Conservation (phyloP, 2,113 vertebrate genomes). For the Phalacrocorax carbo region DNA sequence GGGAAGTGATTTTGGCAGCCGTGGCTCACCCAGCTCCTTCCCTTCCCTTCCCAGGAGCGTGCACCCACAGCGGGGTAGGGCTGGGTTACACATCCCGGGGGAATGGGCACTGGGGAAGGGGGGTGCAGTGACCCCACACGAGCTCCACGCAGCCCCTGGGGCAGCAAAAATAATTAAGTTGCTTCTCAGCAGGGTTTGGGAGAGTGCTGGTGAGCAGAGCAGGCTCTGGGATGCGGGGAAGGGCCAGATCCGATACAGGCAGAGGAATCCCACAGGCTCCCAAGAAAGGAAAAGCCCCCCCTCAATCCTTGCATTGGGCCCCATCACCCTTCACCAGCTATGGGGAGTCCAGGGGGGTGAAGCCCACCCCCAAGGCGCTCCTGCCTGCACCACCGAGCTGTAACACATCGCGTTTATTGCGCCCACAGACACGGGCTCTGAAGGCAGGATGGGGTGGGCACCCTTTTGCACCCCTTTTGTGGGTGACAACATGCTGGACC, state of each 20-base stretch:
- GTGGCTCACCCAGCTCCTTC: not conserved
- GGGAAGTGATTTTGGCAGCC: not conserved
- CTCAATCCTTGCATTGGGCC: not conserved
- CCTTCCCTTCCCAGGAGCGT: not conserved
- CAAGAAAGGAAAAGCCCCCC: not conserved
- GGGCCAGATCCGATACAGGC: fast-evolving
- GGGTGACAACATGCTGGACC: not conserved
- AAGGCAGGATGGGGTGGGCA: fast-evolving
- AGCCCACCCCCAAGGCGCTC: not conserved
- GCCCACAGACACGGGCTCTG: fast-evolving
- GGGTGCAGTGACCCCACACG: not conserved
- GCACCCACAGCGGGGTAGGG: not conserved
- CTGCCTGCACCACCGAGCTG: fast-evolving
- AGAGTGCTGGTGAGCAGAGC: not conserved
- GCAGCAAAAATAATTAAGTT: not conserved
- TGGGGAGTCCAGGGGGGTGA: fast-evolving
- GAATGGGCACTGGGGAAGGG: fast-evolving
- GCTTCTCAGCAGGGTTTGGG: not conserved
- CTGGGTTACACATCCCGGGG: not conserved
- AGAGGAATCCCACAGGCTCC: not conserved
- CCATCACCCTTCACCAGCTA: not conserved
- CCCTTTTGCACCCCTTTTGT: not conserved
- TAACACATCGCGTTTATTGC: not conserved
- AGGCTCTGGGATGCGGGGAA: not conserved
- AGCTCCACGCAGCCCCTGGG: fast-evolving